Conservation (phyloP, 1,140 invertebrate genomes). For the Planococcus citri region DNA sequence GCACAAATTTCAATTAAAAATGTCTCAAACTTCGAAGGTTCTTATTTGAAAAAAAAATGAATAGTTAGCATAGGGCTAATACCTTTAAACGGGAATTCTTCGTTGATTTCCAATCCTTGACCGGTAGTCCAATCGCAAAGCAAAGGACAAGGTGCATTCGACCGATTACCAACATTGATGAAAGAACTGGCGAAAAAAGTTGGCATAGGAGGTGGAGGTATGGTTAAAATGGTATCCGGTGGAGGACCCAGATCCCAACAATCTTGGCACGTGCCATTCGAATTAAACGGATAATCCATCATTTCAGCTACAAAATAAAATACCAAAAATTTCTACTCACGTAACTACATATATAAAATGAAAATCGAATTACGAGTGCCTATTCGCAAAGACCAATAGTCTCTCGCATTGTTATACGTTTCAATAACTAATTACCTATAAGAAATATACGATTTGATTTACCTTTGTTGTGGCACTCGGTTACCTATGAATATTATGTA, state of each 20-base stretch:
- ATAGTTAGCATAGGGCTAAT: too few species aligned
- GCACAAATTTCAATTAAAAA: too few species aligned
- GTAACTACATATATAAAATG: too few species aligned
- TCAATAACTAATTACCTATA: too few species aligned
- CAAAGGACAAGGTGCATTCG: constrained; percentile 19
- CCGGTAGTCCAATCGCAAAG: constrained; percentile 23
- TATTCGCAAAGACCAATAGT: too few species aligned
- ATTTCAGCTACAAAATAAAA: neutral
- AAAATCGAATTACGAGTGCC: too few species aligned
- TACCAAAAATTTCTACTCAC: neutral
- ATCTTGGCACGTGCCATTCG: constrained; percentile 24
- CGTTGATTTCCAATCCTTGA: constrained; percentile 24
- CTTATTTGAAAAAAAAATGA: too few species aligned
- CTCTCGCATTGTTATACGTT: too few species aligned
- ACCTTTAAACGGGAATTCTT: constrained; percentile 10
- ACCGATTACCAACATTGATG: constrained; percentile 12
- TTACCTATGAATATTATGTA: too few species aligned
- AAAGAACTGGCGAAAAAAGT: constrained; percentile 45
- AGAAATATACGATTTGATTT: too few species aligned
- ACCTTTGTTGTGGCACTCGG: too few species aligned
- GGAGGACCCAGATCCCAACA: constrained; percentile 56
- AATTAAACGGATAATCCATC: constrained; percentile 26
- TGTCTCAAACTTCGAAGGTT: too few species aligned
- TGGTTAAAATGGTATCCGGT: constrained; percentile 59
- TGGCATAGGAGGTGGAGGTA: constrained; percentile 65